Evolutionary conservation across 1,140 invertebrate species (phyloP), one percentile per base, ranked within the genome.

Genomic region (Cardiocondyla obscurior): DNA sequence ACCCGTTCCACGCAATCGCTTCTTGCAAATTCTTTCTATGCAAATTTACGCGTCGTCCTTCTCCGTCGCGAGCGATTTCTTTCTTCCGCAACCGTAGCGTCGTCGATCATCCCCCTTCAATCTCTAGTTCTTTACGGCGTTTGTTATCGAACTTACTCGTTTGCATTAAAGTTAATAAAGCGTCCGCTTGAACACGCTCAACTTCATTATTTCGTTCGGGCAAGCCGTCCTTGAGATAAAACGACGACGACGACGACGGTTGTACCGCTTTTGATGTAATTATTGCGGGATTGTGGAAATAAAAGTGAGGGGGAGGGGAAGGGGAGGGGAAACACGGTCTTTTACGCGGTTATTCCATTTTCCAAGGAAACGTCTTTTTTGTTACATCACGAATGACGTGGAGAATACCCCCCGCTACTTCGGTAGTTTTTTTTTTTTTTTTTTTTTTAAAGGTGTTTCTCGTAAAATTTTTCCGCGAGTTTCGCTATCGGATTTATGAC

Each of bases 101-200:
- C 36, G n/a, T 36, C n/a, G 12, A 62, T 42, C 33, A 36, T 42
- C n/a, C n/a, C n/a, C n/a, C 33, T 3, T 57, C 49, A 33, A 57
- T 57, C 69, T 14, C 5, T 22, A 25, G 19, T 53, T 25, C 30
- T 77, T 67, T 16, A 25, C 30, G n/a, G 22, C 33, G 22, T 69
- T 69, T 42, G 46, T 46, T n/a, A 69, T 33, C 46, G 62, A 79
- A 51, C 58, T 79, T 42, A 69, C 62, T 79, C 46, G 25, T 79
- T 79, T 77, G 46, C 46, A 77, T 77, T 79, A 79, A 67, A 79
- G 62, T 69, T 79, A 55, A 79, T 79, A 79, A 79, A 79, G 74
- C 36, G 12, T 46, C 62, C 39, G 60, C 46, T 53, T 42, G 46
- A 30, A 49, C 44, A n/a, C 44, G 44, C 62, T 69, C 10, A 79